These are phyloP conservation scores for Nomada ferruginata DNA, from an alignment of 2,888 invertebrate species.

Conservation along the genomic window DNA sequence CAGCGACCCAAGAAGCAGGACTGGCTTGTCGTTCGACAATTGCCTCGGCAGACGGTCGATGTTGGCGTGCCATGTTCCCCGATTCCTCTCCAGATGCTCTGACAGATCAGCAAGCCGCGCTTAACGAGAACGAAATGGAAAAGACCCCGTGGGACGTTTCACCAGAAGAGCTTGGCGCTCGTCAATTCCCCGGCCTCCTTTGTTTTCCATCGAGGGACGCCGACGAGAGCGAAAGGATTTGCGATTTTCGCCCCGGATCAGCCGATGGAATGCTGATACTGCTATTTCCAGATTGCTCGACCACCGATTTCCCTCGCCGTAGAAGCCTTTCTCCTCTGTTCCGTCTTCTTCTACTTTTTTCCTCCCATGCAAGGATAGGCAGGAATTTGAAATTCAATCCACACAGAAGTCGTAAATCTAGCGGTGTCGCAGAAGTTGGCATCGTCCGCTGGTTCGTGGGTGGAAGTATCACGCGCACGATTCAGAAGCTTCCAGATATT, in stretches of 20 bases:
- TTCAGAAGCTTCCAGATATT: slow-evolving; percentile 22
- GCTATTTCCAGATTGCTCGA: not conserved
- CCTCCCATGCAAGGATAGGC: not conserved
- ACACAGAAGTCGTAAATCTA: not conserved
- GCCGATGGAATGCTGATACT: not conserved
- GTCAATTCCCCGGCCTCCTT: slow-evolving; percentile 41
- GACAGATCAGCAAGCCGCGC: slow-evolving; percentile 33
- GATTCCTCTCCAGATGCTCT: slow-evolving; percentile 30
- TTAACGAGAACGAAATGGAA: slow-evolving; percentile 46
- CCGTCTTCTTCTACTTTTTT: not conserved
- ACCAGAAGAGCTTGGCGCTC: slow-evolving; percentile 17
- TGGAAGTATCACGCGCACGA: slow-evolving; percentile 2
- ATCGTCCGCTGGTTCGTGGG: not conserved
- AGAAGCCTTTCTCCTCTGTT: not conserved
- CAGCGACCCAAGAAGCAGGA: slow-evolving; percentile 49
- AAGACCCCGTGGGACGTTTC: slow-evolving; percentile 10
- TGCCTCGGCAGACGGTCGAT: slow-evolving; percentile 64
- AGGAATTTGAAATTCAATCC: slow-evolving; percentile 1
- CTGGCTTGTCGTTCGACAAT: slow-evolving; percentile 63
- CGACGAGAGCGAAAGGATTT: slow-evolving; percentile 26
- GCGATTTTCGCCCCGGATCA: slow-evolving; percentile 28
- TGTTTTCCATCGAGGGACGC: slow-evolving; percentile 25
- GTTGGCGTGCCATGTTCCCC: slow-evolving; percentile 45
- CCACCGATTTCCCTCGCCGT: not conserved
- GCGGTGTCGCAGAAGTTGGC: slow-evolving; percentile 2